Conservation (phyloP, 2,888 invertebrate species). For the Drosophila maculinotata region DNA sequence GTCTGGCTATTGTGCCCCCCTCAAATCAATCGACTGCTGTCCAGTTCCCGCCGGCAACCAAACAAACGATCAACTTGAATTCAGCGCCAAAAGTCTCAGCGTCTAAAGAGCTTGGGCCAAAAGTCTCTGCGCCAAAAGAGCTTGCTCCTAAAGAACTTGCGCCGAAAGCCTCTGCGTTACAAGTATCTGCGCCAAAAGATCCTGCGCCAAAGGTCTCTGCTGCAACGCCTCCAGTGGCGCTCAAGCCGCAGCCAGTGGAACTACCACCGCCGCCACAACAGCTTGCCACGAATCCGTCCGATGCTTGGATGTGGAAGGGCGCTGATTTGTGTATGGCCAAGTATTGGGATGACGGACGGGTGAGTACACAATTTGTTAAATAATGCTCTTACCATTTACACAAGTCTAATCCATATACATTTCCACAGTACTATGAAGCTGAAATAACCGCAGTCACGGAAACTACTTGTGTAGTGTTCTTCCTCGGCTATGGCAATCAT, state of each 20-base stretch:
- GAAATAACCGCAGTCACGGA: slow-evolving; percentile 92
- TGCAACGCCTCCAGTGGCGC: slow-evolving; percentile 16
- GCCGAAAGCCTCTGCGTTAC: background rate
- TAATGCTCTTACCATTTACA: too few species aligned
- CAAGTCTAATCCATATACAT: background rate
- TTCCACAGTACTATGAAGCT: slow-evolving; percentile 91
- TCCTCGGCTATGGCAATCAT: slow-evolving; percentile 94
- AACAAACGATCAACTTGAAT: slow-evolving; percentile 14
- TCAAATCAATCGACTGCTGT: slow-evolving; percentile 34
- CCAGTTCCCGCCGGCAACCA: slow-evolving; percentile 26
- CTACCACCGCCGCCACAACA: slow-evolving; percentile 39
- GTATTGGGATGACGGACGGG: slow-evolving; percentile 97
- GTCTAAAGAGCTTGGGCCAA: too few species aligned
- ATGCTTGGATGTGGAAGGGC: slow-evolving; percentile 88
- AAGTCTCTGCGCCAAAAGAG: slow-evolving; percentile 1
- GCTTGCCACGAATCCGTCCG: slow-evolving; percentile 80
- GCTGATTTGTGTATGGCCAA: slow-evolving; percentile 95
- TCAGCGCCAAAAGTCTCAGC: background rate
- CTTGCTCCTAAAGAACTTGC: too few species aligned
- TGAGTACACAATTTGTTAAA: slow-evolving; percentile 84
- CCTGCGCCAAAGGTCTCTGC: background rate
- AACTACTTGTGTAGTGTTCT: slow-evolving; percentile 94
- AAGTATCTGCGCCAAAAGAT: background rate
- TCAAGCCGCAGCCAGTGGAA: slow-evolving; percentile 40
- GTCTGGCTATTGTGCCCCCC: slow-evolving; percentile 60